phyloP scores from a whole-genome alignment of 2,797 vertebrate species.

The Sandelia bainsii region DNA sequence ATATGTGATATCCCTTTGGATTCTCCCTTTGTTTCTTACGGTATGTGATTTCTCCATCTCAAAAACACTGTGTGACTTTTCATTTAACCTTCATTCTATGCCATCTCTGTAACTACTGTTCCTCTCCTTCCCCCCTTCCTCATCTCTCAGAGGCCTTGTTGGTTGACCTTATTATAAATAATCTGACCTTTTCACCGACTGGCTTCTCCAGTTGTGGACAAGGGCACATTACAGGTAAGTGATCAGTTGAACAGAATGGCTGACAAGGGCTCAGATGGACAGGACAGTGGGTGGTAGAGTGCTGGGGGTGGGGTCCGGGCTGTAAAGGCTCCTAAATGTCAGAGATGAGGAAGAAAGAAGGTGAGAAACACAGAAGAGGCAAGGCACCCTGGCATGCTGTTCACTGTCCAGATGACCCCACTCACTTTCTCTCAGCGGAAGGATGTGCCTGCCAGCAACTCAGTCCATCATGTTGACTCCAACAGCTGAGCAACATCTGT shows the following conservation, averaged over 20 bases:
- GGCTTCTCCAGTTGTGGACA: constrained; percentile 65
- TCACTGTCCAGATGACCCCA: constrained; percentile 77
- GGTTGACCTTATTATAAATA: constrained; percentile 80
- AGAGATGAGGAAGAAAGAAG: constrained; percentile 61
- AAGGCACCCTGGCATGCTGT: constrained; percentile 64
- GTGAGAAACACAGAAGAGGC: constrained; percentile 59
- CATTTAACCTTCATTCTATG: constrained; percentile 39
- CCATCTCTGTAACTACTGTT: constrained; percentile 13
- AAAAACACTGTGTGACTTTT: constrained; percentile 43
- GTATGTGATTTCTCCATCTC: constrained; percentile 11
- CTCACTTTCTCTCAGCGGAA: constrained; percentile 75
- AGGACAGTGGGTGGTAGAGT: constrained; percentile 64
- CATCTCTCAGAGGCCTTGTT: constrained; percentile 57
- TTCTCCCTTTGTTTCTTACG: background rate
- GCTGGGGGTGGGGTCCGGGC: constrained; percentile 36
- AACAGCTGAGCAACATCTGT: constrained; percentile 88
- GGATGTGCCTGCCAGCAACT: constrained; percentile 77
- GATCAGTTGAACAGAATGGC: constrained; percentile 79
- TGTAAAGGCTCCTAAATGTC: constrained; percentile 70
- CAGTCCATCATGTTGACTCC: constrained; percentile 84
- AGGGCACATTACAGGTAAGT: constrained; percentile 77
- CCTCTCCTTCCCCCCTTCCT: constrained; percentile 11
- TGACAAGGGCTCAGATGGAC: constrained; percentile 79
- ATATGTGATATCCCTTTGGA: background rate
- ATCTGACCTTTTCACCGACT: constrained; percentile 77